Conservation (phyloP, 2,113 vertebrate species). For the Holacanthus passer region DNA sequence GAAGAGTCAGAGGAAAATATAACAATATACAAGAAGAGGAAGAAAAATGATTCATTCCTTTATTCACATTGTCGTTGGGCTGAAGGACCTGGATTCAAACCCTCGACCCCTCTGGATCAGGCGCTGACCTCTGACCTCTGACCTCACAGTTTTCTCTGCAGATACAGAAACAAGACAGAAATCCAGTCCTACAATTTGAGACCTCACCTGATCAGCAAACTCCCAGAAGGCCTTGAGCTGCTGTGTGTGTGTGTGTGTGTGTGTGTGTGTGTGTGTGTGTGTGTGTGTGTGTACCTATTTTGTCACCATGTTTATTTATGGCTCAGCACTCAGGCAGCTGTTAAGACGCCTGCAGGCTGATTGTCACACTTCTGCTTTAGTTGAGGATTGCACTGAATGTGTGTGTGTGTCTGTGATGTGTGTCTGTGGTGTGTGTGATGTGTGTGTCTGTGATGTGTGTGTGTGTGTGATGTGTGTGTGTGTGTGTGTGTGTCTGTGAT, state of each 20-base stretch:
- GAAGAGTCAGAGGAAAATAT: too few relatives aligned
- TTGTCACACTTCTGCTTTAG: conserved; percentile 56
- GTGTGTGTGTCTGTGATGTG: background rate
- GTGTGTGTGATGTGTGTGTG: background rate
- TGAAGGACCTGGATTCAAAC: background rate
- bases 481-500: conserved; percentile 4
- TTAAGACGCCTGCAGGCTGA: conserved; percentile 61
- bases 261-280: conserved; percentile 11
- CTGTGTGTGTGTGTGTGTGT: background rate
- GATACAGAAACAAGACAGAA: background rate
- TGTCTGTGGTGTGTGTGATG: background rate
- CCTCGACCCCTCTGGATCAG: too few relatives aligned
- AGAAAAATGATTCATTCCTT: too few relatives aligned
- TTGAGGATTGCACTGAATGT: conserved; percentile 4
- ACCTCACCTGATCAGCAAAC: conserved; percentile 17
- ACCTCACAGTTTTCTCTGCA: background rate
- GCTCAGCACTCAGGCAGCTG: conserved; percentile 62
- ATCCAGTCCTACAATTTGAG: background rate
- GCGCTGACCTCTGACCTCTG: conserved; percentile 1
- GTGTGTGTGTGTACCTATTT: conserved; percentile 17
- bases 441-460: conserved; percentile 3
- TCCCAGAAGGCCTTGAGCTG: background rate
- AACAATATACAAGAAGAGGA: too few relatives aligned
- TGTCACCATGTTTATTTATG: conserved; percentile 70
- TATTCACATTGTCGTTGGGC: too few relatives aligned